Base-by-base conservation (phyloP, 1,140 invertebrate species). In the Euwallacea fornicatus region DNA sequence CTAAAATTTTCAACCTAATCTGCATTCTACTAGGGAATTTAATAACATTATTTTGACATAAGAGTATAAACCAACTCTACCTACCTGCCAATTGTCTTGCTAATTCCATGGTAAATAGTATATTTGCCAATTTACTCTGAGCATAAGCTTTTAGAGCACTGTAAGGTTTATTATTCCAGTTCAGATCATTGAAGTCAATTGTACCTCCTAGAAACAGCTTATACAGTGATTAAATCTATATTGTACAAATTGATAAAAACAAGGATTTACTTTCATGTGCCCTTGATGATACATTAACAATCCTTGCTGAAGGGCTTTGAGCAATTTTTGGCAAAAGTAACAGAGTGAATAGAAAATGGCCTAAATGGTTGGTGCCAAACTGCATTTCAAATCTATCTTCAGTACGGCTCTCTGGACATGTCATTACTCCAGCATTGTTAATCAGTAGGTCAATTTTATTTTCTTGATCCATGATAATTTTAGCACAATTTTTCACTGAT, bases 341-440 rank as follows among this genome's bases (percentile, higher is more conserved):
- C 69, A 88, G 84, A 0, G 94, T 96, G 0, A 97, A 83, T 42
- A 96, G 83, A 78, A 96, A 96, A 77, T 96, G 94, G 0, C 92
- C 92, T 60, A 94, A 81, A 80, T 94, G 88, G 80, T 94, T 94
- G 0, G 89, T 88, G 11, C 89, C 91, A 13, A 94, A 83, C 72
- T 94, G 90, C 62, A 86, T 86, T 79, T 97, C 95, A 78, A 91
- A 91, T 0, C 93, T 93, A 76, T 96, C 93, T 69, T 86, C 86
- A 0, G 89, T 91, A 68, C 85, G 85, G 50, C 76, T 58, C 68
- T 86, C 82, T 0, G 89, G 92, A 69, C 86, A 89, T 82, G 87
- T 85, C 88, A 91, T 93, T 0, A 93, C 85, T 2, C 88, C 93
- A 59, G 93, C 93, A 83, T 95, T 95, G 74, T 94, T 93, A 11